Evolutionary conservation across 1,140 invertebrate genomes (phyloP), one percentile per base, ranked within the genome.

Genomic region (Dysdera silvatica): DNA sequence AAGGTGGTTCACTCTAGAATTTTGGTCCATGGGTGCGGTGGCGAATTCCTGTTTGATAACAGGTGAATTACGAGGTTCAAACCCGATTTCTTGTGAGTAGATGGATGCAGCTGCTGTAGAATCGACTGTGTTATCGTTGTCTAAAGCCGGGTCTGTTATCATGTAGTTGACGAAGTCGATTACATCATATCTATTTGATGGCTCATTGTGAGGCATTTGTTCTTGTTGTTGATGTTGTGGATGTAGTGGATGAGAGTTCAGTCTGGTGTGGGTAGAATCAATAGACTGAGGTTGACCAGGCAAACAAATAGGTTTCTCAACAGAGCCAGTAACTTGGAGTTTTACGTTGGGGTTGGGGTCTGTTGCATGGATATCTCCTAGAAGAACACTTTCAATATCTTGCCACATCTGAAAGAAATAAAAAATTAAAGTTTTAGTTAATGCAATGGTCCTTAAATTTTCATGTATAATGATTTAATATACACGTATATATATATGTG

Each of bases 391-490:
- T 67, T 80, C 79, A 41, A 80, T 78, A 66, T 79, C 79, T 68
- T 79, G 78, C 79, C 79, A 80, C 76, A 80, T 80, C 76, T 80
- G 71, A 10, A 72, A 73, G 52, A 69, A 63, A 65, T 52, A 66
- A 58, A 56, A 10, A 37, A 37, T 10, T 37, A 37, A 37, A 37
- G 8, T 37, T 10, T n/a, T n/a, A 8, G n/a, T 37, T 37, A 7
- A 45, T 45, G 23, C 41, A 45, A n/a, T n/a, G 7, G 6, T 45
- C 16, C 41, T n/a, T 45, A 45, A 10, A 45, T 45, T 6, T 45
- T n/a, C 23, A 45, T 45, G 23, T 45, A 45, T 45, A 45, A n/a
- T n/a, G 16, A 45, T 45, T n/a, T 45, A 45, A 45, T 18, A 45
- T 45, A 45, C 23, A 45, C 23, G 23, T 45, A 45, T 45, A 45